phyloP scores from a whole-genome alignment of 2,113 vertebrate species.

The Aythya baeri region DNA sequence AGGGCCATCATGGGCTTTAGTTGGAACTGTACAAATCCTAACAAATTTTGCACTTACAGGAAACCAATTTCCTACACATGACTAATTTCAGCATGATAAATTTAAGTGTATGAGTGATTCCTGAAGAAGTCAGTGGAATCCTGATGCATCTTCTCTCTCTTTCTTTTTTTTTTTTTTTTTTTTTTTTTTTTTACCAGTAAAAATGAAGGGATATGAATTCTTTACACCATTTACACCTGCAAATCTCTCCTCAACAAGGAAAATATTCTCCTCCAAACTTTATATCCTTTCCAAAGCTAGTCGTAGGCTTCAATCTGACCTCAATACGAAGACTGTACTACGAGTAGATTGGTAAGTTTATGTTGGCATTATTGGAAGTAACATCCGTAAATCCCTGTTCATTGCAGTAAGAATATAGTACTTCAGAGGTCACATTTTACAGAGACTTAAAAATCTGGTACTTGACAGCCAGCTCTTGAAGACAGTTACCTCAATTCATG shows the following conservation, averaged over 20 bases:
- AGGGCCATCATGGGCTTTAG: background rate
- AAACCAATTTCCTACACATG: background rate
- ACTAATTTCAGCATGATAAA: background rate
- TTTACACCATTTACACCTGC: background rate
- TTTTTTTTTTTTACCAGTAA: background rate
- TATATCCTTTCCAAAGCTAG: slow-evolving; percentile 33
- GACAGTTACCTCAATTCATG: slow-evolving; percentile 40
- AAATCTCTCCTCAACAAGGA: slow-evolving; percentile 11
- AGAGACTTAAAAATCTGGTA: slow-evolving; percentile 33
- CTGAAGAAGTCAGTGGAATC: background rate
- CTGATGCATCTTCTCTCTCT: background rate
- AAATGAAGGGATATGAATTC: background rate
- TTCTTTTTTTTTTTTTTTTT: background rate
- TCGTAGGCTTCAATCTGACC: background rate
- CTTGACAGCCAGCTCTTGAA: slow-evolving; percentile 1
- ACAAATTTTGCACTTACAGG: background rate
- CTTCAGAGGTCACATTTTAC: slow-evolving; percentile 19
- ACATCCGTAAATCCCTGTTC: slow-evolving; percentile 38
- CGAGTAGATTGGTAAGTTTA: background rate
- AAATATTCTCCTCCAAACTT: slow-evolving; percentile 19
- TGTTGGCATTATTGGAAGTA: slow-evolving; percentile 17
- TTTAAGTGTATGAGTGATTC: background rate
- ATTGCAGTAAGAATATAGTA: background rate
- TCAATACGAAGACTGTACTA: background rate
- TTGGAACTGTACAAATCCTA: background rate